phyloP scores from a whole-genome alignment of 2,113 vertebrate genomes.

The Calidris pugnax region DNA sequence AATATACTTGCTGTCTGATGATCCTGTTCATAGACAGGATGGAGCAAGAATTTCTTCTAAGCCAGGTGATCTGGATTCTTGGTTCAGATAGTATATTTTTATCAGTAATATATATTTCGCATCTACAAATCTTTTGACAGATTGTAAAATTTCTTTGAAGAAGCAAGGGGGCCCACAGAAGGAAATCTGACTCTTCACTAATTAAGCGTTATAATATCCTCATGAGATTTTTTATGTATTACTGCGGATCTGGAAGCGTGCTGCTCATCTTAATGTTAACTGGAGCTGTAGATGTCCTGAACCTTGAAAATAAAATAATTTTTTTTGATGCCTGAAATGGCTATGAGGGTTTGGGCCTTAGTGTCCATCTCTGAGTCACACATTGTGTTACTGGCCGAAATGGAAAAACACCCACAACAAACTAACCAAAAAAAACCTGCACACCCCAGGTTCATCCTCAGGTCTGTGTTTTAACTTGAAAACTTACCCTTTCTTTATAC shows the following conservation, averaged over 20 bases:
- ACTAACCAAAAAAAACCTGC: accelerated
- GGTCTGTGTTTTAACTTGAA: not conserved
- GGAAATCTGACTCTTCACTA: not conserved
- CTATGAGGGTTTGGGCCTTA: not conserved
- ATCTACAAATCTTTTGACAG: not conserved
- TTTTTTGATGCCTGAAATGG: not conserved
- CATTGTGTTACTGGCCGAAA: not conserved
- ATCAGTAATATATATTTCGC: not conserved
- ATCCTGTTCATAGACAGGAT: not conserved
- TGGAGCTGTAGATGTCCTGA: not conserved
- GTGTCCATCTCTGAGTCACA: not conserved
- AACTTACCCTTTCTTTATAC: not conserved
- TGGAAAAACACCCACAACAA: not conserved
- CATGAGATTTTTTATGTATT: not conserved
- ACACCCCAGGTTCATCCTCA: not conserved
- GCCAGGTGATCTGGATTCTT: not conserved
- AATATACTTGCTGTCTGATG: accelerated
- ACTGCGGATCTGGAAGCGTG: not conserved
- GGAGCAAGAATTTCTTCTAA: not conserved
- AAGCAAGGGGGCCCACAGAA: not conserved
- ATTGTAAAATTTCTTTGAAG: not conserved
- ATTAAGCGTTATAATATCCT: not conserved
- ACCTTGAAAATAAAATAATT: not conserved
- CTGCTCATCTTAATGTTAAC: not conserved
- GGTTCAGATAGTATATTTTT: not conserved